Evolutionary conservation across 2,113 vertebrate species (phyloP).

Genomic region (Dasyurus viverrinus): DNA sequence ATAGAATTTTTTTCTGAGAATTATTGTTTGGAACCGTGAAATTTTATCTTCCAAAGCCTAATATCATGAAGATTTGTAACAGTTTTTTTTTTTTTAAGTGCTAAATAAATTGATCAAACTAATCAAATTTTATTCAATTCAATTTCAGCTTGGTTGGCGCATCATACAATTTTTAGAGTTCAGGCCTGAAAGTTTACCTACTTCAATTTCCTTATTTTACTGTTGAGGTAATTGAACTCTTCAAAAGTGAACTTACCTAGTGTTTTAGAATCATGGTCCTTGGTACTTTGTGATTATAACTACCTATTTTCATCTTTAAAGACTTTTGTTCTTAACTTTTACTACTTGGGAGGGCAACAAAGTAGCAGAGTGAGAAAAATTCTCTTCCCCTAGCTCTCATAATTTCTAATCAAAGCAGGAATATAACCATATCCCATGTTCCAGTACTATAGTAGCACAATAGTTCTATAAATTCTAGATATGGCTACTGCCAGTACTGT

Average conservation of each 20-base stretch:
- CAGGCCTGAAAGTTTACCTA: background rate
- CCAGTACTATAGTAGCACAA: background rate
- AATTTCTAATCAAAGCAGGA: background rate
- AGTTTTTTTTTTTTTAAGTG: background rate
- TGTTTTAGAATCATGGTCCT: background rate
- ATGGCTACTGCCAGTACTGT: background rate
- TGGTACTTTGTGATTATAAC: background rate
- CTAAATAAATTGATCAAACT: background rate
- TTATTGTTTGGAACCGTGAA: conserved; percentile 13
- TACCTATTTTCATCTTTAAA: background rate
- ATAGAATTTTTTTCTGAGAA: background rate
- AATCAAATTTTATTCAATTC: background rate
- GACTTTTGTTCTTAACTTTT: background rate
- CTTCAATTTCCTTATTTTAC: background rate
- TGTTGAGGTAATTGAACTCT: background rate
- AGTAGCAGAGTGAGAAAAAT: background rate
- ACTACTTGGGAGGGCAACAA: background rate
- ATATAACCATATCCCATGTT: background rate
- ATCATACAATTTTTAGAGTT: background rate
- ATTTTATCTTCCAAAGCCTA: background rate
- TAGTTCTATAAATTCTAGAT: background rate
- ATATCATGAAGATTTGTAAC: background rate
- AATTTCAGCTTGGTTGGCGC: background rate
- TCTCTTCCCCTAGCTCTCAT: background rate
- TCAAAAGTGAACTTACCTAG: background rate